A percentile compares a stretch with the other conserved stretches of the same genome.
Conservation (phyloP, 2,888 invertebrate genomes). For the Protodeltote pygarga region DNA sequence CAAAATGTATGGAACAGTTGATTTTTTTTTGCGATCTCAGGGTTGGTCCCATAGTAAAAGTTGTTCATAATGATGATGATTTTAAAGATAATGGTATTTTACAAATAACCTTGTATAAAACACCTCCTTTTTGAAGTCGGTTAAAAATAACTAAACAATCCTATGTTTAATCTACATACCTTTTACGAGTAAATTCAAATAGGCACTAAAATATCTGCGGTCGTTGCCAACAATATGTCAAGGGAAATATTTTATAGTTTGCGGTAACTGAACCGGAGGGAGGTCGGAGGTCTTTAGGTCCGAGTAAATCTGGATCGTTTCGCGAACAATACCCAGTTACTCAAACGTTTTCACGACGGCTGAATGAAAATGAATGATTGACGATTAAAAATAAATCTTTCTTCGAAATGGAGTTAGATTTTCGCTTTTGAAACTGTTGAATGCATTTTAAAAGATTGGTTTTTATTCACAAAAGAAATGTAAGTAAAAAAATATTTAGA, state of each 20-base stretch:
- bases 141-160: too few species aligned
- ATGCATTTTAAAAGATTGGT: not conserved
- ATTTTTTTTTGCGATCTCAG: too few species aligned
- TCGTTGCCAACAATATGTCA: slow-evolving; percentile 28
- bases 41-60: too few species aligned
- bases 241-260: slow-evolving; percentile 20
- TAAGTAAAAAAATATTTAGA: too few species aligned
- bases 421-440: not conserved
- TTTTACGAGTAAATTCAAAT: slow-evolving; percentile 3
- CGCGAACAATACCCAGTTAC: slow-evolving; percentile 27
- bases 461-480: too few species aligned
- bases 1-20: too few species aligned
- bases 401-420: not conserved
- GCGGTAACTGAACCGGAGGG: not conserved
- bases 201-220: slow-evolving; percentile 12
- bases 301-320: slow-evolving; percentile 5
- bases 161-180: too few species aligned
- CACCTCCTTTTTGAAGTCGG: too few species aligned
- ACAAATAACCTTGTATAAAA: too few species aligned
- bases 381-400: slow-evolving; percentile 26
- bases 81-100: too few species aligned
- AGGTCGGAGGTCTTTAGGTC: slow-evolving; percentile 1
- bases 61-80: too few species aligned
- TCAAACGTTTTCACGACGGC: slow-evolving; percentile 33
- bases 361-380: slow-evolving; percentile 38